Percentiles rank a stretch among this genome's conserved stretches.
Evolutionary conservation across 2,113 vertebrate genomes (phyloP).

Genomic region (Sialia sialis): DNA sequence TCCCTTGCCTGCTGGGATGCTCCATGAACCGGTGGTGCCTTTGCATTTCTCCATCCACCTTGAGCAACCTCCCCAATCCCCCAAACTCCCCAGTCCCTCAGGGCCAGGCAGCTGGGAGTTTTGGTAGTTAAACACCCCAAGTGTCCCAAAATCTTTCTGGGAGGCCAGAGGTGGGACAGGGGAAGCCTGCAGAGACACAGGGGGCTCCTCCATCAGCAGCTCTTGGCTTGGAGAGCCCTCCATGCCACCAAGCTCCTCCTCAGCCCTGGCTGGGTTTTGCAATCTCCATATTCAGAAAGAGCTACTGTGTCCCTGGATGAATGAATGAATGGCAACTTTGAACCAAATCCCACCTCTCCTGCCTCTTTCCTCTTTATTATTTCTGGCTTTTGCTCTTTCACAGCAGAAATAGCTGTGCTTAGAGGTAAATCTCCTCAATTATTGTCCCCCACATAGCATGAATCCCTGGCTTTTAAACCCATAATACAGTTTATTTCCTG

Average conservation of each 20-base stretch:
- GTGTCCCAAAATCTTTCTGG: background rate
- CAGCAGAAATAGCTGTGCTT: background rate
- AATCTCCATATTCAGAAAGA: background rate
- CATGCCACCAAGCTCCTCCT: background rate
- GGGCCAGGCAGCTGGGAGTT: background rate
- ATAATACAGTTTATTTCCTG: background rate
- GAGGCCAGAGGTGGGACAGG: background rate
- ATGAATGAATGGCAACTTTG: background rate
- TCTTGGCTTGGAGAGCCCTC: background rate
- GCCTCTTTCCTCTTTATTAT: background rate
- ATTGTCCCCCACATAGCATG: background rate
- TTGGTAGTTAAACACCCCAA: background rate
- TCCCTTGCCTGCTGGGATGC: background rate
- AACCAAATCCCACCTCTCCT: background rate
- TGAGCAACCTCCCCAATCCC: background rate
- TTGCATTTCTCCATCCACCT: background rate
- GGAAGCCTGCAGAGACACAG: background rate
- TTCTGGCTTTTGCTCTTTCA: background rate
- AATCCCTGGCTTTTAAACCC: background rate
- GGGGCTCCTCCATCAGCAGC: background rate
- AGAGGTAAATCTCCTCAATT: background rate
- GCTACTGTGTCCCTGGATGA: background rate
- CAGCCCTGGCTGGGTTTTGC: background rate
- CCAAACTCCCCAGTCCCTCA: no score
- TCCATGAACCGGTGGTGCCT: fast-evolving